phyloP scores from a whole-genome alignment of 2,888 invertebrate species.

The Acrocyrtus sp. region DNA sequence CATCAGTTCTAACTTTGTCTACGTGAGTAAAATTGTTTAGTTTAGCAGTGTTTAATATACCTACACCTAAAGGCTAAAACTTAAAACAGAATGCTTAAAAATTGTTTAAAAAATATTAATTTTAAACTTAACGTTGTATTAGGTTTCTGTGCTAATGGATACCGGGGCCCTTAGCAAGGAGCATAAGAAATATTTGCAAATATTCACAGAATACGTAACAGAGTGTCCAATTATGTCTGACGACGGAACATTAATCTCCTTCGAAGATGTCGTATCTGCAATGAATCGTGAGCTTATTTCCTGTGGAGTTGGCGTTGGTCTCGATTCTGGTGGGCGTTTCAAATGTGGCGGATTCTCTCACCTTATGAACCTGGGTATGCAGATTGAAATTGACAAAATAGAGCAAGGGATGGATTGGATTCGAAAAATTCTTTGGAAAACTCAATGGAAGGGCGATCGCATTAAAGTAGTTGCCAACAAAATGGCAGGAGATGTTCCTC shows the following conservation, averaged over 20 bases:
- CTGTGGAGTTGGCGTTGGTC: constrained; percentile 74
- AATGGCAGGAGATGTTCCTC: constrained; percentile 82
- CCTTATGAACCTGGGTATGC: constrained; percentile 74
- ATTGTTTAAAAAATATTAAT: background rate
- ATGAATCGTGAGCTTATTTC: constrained; percentile 80
- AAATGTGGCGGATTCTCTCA: constrained; percentile 79
- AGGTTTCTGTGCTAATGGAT: constrained; percentile 81
- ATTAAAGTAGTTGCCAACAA: constrained; percentile 82
- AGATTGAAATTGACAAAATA: constrained; percentile 82
- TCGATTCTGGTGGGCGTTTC: constrained; percentile 72
- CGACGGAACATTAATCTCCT: constrained; percentile 69
- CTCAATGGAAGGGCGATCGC: constrained; percentile 78
- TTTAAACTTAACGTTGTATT: no score
- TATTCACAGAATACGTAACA: constrained; percentile 78
- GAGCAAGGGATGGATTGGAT: constrained; percentile 80
- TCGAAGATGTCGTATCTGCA: constrained; percentile 81
- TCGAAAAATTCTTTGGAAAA: constrained; percentile 77
- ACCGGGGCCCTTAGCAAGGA: constrained; percentile 72
- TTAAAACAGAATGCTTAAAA: background rate
- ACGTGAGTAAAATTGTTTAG: constrained; percentile 72
- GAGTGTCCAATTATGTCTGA: constrained; percentile 76
- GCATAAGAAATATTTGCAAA: constrained; percentile 77
- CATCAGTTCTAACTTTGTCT: constrained; percentile 84
- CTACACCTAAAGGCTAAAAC: background rate
- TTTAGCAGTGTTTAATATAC: background rate